Evolutionary conservation across 2,113 vertebrate genomes (phyloP), one percentile per base, ranked within the genome.

Genomic region (Myxocyprinus asiaticus): DNA sequence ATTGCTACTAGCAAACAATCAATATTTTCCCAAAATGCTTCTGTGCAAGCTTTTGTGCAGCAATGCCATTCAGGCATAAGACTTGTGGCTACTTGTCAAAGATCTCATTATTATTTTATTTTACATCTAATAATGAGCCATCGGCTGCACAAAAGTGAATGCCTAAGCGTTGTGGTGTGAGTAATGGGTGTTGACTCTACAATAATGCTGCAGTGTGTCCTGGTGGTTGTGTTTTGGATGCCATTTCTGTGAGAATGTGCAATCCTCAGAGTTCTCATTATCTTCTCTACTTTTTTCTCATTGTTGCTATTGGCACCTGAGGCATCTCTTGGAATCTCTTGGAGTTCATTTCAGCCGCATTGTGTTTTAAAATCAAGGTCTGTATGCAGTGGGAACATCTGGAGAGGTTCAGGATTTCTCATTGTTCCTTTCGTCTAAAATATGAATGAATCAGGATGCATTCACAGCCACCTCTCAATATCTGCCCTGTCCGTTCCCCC

Each of bases 371-470:
- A 58, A 58, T 58, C 55, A 6, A 7, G 7, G 33, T 55, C 48
- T 70, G 17, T 68, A 58, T 58, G 55, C 55, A 58, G n/a, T 7
- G 7, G 5, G 51, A 56, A 70, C 67, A 70, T 56, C 51, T 70
- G 67, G 7, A 70, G 33, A 51, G 51, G 10, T 70, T 70, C 51
- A 44, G 2, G 22, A 33, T 6, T 55, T 70, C 22, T 69, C 22
- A 14, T 70, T 53, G 50, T 55, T 70, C 3, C 22, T 33, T 55
- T 11, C 11, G 14, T 70, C 17, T 69, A 53, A 55, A 70, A 7
- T 55, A 55, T 6, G 51, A 70, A 70, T 44, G 33, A 44, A 56
- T 58, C 55, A n/a, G 7, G 55, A 15, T 58, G 55, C 9, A 56
- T 70, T 70, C 12, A 70, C 14, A 8, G 14, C 12, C 50, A 4